These are phyloP conservation scores for Trachelus troglodyta DNA, from an alignment of 2,888 invertebrate genomes.

Conservation along the genomic window DNA sequence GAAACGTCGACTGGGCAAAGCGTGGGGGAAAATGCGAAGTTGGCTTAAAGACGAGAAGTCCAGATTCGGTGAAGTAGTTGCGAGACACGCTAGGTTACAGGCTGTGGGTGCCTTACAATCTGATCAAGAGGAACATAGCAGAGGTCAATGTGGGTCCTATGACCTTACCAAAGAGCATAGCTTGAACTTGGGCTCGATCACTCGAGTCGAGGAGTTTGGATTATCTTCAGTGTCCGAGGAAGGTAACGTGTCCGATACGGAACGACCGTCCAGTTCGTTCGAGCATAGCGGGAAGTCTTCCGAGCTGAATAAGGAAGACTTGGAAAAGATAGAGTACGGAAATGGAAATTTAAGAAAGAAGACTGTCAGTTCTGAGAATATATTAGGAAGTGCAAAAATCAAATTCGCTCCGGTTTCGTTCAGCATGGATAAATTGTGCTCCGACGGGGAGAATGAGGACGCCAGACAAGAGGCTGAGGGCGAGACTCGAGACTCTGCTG, in stretches of 20 bases:
- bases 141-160: conserved; percentile 47
- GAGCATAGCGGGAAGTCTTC: conserved; percentile 33
- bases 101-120: conserved; percentile 46
- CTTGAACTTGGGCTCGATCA: conserved; percentile 42
- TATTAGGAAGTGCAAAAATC: conserved; percentile 30
- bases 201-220: conserved; percentile 54
- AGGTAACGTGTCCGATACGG: conserved; percentile 32
- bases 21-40: conserved; percentile 57
- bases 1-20: conserved; percentile 42
- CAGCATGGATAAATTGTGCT: conserved; percentile 51
- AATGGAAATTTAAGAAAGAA: conserved; percentile 29
- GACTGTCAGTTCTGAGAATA: conserved; percentile 47
- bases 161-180: conserved; percentile 50
- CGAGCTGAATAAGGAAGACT: conserved; percentile 23
- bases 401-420: conserved; percentile 46
- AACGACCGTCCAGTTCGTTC: background rate
- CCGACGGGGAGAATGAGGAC: conserved; percentile 37
- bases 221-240: conserved; percentile 44
- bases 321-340: conserved; percentile 23
- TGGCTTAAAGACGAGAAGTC: conserved; percentile 58
- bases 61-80: conserved; percentile 54
- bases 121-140: conserved; percentile 24
- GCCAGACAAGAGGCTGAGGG: conserved; percentile 1
- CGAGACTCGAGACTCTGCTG: conserved; percentile 16
- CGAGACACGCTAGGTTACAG: conserved; percentile 55